These are phyloP conservation scores for Acrobasis repandana DNA, from an alignment of 2,888 invertebrate genomes.

Conservation along the genomic window DNA sequence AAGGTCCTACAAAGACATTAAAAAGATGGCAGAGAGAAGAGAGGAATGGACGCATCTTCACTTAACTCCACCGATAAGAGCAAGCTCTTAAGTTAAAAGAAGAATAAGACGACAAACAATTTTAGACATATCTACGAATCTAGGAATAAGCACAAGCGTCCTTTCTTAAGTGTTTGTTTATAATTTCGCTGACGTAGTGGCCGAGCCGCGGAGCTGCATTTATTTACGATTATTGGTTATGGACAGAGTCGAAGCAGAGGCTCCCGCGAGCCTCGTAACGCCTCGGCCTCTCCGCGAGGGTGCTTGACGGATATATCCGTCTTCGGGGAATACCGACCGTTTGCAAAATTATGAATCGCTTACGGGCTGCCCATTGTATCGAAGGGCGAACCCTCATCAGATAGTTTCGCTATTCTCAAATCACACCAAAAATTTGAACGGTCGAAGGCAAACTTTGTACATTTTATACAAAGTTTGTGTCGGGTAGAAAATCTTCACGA, in stretches of 20 bases:
- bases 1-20: no score
- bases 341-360: slow-evolving; percentile 70
- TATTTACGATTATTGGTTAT: slow-evolving; percentile 83
- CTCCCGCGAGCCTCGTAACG: slow-evolving; percentile 79
- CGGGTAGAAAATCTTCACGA: no score
- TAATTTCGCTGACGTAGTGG: slow-evolving; percentile 44
- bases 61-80: no score
- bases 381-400: slow-evolving; percentile 4
- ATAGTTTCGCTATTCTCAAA: background rate
- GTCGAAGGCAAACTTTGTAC: background rate
- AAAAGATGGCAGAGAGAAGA: no score
- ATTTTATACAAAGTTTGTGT: no score
- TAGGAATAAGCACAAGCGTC: background rate
- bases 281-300: slow-evolving; percentile 71
- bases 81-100: no score
- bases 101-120: no score
- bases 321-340: slow-evolving; percentile 65
- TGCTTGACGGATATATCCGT: slow-evolving; percentile 78
- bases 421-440: background rate
- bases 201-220: slow-evolving; percentile 54
- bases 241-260: slow-evolving; percentile 69
- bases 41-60: no score
- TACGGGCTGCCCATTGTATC: slow-evolving; percentile 35
- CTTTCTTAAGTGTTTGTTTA: slow-evolving; percentile 32
- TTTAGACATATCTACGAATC: background rate